Percentiles rank a stretch among this genome's conserved stretches.
Evolutionary conservation across 2,113 vertebrate species (phyloP).

Genomic region (Xenopus laevis): DNA sequence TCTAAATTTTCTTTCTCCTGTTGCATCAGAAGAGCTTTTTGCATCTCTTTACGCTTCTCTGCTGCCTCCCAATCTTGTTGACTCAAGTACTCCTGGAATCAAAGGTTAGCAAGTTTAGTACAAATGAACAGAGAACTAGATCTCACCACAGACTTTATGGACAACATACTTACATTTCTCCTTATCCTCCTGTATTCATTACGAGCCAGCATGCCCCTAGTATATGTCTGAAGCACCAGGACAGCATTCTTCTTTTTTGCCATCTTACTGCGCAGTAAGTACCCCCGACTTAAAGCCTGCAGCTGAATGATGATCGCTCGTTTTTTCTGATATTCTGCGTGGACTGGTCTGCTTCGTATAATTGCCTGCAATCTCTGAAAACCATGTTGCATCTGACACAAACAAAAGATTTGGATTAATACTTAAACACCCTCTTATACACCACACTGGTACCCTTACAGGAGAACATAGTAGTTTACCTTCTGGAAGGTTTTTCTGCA

Average conservation of each 20-base stretch:
- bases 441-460: neutral
- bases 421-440: neutral
- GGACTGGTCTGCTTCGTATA: conserved; percentile 67
- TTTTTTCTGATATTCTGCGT: conserved; percentile 64
- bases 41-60: conserved; percentile 52
- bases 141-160: neutral
- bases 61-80: conserved; percentile 57
- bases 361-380: conserved; percentile 86
- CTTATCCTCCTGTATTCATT: conserved; percentile 59
- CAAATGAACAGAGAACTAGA: neutral
- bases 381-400: conserved; percentile 74
- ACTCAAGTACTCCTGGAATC: conserved; percentile 62
- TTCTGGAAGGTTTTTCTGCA: conserved; percentile 71
- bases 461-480: conserved; percentile 56
- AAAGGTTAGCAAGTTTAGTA: conserved; percentile 15
- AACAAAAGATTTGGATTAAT: neutral
- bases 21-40: conserved; percentile 56
- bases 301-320: conserved; percentile 59
- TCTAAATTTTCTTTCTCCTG: conserved; percentile 68
- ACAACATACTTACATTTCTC: conserved; percentile 58
- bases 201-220: conserved; percentile 75
- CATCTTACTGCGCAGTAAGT: conserved; percentile 68
- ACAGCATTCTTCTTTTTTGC: conserved; percentile 68
- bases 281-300: conserved; percentile 74
- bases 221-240: conserved; percentile 76